Conservation (phyloP, 2,888 invertebrate species). For the Eupithecia exiguata region DNA sequence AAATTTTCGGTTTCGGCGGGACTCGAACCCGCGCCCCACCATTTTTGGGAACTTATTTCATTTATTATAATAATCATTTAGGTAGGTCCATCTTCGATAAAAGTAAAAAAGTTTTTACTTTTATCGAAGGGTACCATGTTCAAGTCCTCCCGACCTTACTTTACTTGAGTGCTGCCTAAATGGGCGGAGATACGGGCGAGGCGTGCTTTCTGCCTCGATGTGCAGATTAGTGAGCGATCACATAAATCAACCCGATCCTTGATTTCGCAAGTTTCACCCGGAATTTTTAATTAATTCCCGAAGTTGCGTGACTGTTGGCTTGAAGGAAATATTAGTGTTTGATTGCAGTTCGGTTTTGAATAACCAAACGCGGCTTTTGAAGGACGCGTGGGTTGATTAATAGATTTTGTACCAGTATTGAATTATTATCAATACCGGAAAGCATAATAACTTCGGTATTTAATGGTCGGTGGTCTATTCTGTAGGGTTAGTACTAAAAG, state of each 20-base stretch:
- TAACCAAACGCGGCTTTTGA: constrained; percentile 5
- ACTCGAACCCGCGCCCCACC: no score
- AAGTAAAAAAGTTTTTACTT: no score
- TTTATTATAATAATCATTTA: no score
- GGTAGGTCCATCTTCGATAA: no score
- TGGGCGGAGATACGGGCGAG: constrained; percentile 38
- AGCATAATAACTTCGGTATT: not conserved
- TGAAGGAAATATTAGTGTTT: constrained; percentile 32
- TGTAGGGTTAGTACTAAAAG: no score
- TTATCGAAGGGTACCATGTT: no score
- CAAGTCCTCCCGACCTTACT: not conserved
- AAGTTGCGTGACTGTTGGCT: constrained; percentile 35
- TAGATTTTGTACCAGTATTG: not conserved
- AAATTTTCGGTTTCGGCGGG: no score
- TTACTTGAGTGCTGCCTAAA: constrained; percentile 33
- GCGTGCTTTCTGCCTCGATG: constrained; percentile 52
- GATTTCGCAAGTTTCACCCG: constrained; percentile 47
- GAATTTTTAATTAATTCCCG: constrained; percentile 45
- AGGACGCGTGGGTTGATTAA: not conserved
- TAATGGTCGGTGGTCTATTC: not conserved
- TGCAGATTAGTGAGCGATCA: constrained; percentile 54
- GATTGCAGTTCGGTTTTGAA: constrained; percentile 20
- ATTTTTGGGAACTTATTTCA: no score
- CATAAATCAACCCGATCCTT: constrained; percentile 58
- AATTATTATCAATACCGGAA: not conserved